Evolutionary conservation across 2,888 invertebrate genomes (phyloP).

Genomic region (Ichneumoninae sp.): DNA sequence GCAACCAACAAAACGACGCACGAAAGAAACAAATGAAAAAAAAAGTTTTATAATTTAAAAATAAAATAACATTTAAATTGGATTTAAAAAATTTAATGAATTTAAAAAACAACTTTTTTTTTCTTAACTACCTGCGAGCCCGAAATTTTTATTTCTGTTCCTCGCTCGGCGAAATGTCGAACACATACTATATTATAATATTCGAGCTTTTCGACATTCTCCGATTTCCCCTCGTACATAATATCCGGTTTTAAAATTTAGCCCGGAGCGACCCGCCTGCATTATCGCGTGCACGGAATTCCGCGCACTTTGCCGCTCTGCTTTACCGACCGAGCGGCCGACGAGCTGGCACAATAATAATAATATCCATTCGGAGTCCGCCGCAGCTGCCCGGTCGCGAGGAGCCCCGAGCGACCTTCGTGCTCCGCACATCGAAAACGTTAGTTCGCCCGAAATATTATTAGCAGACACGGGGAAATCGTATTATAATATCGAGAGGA

Average conservation of each 20-base stretch:
- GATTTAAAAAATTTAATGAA: too few species aligned
- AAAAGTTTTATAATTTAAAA: too few species aligned
- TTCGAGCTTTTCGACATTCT: background rate
- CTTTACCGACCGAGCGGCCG: background rate
- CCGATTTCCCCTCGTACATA: background rate
- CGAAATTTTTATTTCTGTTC: background rate
- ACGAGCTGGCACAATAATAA: background rate
- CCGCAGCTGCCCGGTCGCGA: background rate
- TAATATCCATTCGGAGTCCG: background rate
- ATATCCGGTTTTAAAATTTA: background rate
- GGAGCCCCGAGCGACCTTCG: background rate
- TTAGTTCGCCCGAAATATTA: background rate
- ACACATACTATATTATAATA: background rate
- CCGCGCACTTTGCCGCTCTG: background rate
- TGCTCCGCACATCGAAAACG: background rate
- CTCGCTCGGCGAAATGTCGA: background rate
- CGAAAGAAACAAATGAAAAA: too few species aligned
- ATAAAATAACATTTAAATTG: too few species aligned
- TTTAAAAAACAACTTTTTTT: too few species aligned
- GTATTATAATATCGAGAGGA: background rate
- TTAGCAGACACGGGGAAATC: background rate
- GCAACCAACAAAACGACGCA: too few species aligned
- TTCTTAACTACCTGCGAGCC: background rate
- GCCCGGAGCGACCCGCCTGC: background rate
- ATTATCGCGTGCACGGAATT: background rate